phyloP scores from a whole-genome alignment of 2,113 vertebrate species.

The Hemichromis elongatus region DNA sequence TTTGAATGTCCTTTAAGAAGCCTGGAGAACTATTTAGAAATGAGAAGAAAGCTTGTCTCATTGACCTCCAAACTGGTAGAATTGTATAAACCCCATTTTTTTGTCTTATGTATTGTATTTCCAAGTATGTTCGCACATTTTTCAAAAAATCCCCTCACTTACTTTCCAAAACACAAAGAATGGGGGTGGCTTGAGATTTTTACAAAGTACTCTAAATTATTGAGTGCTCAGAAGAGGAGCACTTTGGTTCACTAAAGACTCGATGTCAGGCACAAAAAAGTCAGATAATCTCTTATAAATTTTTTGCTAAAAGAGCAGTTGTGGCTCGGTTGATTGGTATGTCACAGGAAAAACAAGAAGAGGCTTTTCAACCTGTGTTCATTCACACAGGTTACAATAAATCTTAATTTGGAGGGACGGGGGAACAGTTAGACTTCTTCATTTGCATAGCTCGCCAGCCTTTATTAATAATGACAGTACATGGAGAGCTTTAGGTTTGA shows the following conservation, averaged over 20 bases:
- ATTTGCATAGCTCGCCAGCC: background rate
- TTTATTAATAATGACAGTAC: background rate
- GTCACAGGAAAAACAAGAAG: background rate
- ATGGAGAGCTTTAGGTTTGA: slow-evolving; percentile 7
- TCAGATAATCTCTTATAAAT: background rate
- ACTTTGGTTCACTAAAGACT: background rate
- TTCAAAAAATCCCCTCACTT: background rate
- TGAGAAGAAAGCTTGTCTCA: accelerated
- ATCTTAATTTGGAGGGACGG: slow-evolving; percentile 38
- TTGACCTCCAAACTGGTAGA: background rate
- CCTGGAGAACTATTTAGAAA: background rate
- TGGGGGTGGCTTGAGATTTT: background rate
- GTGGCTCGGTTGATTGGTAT: background rate
- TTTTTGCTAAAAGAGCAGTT: background rate
- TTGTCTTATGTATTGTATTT: background rate
- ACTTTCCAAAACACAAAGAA: background rate
- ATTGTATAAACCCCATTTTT: too few relatives aligned
- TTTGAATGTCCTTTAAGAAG: background rate
- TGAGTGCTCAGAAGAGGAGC: accelerated
- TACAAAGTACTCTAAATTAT: background rate
- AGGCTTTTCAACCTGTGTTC: background rate
- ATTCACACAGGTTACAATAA: background rate
- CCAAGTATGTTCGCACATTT: background rate
- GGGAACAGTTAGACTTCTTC: background rate
- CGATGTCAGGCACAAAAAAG: background rate